A percentile compares a stretch with the other conserved stretches of the same genome.
Evolutionary conservation across 2,797 vertebrate species (phyloP).

Genomic region (Decapterus maruadsi): DNA sequence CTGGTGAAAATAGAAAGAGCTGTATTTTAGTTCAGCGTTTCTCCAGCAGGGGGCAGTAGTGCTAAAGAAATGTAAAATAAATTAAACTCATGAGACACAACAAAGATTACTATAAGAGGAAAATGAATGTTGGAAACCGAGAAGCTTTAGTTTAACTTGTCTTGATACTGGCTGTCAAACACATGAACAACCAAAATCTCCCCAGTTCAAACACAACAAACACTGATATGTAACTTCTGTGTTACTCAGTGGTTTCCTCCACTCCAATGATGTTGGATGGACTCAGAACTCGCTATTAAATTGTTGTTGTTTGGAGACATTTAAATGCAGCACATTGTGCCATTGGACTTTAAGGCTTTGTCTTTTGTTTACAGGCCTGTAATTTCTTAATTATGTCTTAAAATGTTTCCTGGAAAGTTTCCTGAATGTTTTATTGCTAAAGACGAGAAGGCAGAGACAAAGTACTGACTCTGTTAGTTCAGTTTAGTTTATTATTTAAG

Average conservation of each 20-base stretch:
- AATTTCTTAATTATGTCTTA: neutral
- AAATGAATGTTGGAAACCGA: neutral
- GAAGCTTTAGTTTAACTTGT: neutral
- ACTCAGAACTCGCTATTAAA: neutral
- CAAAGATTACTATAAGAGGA: neutral
- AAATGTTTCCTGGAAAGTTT: neutral
- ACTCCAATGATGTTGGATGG: neutral
- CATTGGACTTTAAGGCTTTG: neutral
- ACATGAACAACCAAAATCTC: neutral
- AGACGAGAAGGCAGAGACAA: neutral
- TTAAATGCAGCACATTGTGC: neutral
- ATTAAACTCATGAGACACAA: neutral
- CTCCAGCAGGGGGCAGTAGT: conserved; percentile 44
- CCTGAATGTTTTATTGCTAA: neutral
- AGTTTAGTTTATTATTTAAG: neutral
- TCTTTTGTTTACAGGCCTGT: neutral
- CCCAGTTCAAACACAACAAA: neutral
- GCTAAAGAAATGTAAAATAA: neutral
- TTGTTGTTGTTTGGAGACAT: neutral
- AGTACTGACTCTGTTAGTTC: neutral
- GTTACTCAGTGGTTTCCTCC: neutral
- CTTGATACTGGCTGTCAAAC: neutral
- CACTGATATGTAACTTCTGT: neutral
- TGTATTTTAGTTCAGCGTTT: neutral
- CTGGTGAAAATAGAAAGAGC: neutral